A percentile compares a stretch with the other conserved stretches of the same genome.
phyloP scores from a whole-genome alignment of 2,888 invertebrate genomes.

The Amphipoea lucens region DNA sequence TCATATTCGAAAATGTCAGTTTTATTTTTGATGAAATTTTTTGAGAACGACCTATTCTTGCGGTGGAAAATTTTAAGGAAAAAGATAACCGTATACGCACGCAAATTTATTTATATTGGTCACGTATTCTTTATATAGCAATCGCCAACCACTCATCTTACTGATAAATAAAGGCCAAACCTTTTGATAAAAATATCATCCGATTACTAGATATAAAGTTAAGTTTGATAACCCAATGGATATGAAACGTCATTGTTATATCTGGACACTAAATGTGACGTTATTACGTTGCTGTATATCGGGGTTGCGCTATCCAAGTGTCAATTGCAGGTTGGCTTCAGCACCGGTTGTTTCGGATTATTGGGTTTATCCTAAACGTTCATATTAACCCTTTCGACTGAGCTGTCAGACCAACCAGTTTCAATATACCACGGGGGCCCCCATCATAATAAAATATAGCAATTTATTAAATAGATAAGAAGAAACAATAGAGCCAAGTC shows the following conservation, averaged over 20 bases:
- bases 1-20: not conserved
- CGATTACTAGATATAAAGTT: constrained; percentile 51
- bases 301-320: constrained; percentile 84
- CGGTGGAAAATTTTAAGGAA: constrained; percentile 37
- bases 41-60: not conserved
- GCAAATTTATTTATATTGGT: constrained; percentile 30
- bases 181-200: constrained; percentile 55
- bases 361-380: constrained; percentile 88
- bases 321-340: constrained; percentile 87
- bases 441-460: constrained; percentile 81
- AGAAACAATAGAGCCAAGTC: constrained; percentile 83
- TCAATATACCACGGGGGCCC: constrained; percentile 84
- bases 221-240: constrained; percentile 45
- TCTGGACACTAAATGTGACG: constrained; percentile 66
- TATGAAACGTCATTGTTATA: constrained; percentile 58
- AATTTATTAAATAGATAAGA: constrained; percentile 80
- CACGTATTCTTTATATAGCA: constrained; percentile 44
- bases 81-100: constrained; percentile 22
- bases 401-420: constrained; percentile 86
- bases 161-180: constrained; percentile 56
- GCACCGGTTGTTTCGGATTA: constrained; percentile 89
- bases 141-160: constrained; percentile 43
- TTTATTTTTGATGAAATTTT: not conserved
- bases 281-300: constrained; percentile 66
- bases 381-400: constrained; percentile 89